Evolutionary conservation across 2,113 vertebrate species (phyloP).

Genomic region (Equus przewalskii): DNA sequence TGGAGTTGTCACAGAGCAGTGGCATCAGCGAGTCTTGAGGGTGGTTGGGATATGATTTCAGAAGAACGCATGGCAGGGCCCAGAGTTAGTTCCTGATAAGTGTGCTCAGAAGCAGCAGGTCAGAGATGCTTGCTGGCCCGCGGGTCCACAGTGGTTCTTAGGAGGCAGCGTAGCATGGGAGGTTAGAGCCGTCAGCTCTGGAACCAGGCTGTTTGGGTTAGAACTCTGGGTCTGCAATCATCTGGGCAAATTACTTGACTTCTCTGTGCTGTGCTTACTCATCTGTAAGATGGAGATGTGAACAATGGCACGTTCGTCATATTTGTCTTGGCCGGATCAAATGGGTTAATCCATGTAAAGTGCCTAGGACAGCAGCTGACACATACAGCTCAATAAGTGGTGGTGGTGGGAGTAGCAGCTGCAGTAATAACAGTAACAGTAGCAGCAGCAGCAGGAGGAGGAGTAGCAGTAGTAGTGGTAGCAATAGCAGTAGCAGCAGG

Average conservation of each 20-base stretch:
- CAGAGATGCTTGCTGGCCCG: background rate
- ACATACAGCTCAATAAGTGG: background rate
- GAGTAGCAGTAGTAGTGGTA: background rate
- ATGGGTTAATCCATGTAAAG: background rate
- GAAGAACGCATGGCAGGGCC: background rate
- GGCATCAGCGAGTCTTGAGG: background rate
- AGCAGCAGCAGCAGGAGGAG: no score
- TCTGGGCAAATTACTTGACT: background rate
- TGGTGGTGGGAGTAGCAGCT: background rate
- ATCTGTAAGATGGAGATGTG: background rate
- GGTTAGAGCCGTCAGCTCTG: background rate
- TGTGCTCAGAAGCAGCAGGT: background rate
- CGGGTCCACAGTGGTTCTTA: background rate
- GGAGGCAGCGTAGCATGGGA: background rate
- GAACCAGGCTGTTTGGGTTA: background rate
- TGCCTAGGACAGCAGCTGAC: background rate
- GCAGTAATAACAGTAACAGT: background rate
- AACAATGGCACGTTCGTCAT: background rate
- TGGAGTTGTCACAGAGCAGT: background rate
- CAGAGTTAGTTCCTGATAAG: background rate
- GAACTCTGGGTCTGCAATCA: background rate
- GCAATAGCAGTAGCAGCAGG: background rate
- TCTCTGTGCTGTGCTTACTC: background rate
- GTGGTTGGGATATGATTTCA: background rate
- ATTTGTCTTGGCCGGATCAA: background rate